phyloP scores from a whole-genome alignment of 2,113 vertebrate species.

The Regulus satrapa region DNA sequence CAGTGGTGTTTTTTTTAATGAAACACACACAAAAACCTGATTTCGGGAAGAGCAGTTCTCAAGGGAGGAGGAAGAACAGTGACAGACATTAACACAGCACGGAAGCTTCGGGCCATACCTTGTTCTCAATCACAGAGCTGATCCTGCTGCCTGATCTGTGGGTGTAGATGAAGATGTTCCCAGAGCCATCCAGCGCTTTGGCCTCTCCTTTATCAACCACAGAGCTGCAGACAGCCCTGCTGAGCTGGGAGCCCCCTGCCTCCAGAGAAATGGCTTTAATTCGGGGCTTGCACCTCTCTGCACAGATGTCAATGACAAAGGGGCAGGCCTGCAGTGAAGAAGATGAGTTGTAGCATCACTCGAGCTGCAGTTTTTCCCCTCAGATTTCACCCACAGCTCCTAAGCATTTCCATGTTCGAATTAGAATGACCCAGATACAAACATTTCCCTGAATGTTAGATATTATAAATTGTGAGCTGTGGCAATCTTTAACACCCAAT shows the following conservation, averaged over 20 bases:
- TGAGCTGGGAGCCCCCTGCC: slow-evolving; percentile 76
- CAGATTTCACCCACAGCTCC: background rate
- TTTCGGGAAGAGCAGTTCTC: background rate
- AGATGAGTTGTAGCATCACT: background rate
- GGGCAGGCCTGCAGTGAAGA: slow-evolving; percentile 82
- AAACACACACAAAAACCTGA: background rate
- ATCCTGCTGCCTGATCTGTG: slow-evolving; percentile 77
- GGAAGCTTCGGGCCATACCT: slow-evolving; percentile 69
- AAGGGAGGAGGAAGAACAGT: background rate
- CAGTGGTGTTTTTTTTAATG: accelerated
- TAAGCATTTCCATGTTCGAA: background rate
- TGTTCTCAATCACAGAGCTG: slow-evolving; percentile 86
- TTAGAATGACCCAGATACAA: background rate
- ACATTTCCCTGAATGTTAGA: background rate
- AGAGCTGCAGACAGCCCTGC: slow-evolving; percentile 81
- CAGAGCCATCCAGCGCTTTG: slow-evolving; percentile 76
- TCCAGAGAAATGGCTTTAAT: slow-evolving; percentile 78
- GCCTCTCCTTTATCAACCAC: slow-evolving; percentile 75
- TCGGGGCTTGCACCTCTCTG: slow-evolving; percentile 78
- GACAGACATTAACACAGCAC: background rate
- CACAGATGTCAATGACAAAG: slow-evolving; percentile 79
- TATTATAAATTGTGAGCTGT: background rate
- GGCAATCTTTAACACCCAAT: background rate
- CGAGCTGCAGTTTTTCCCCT: background rate
- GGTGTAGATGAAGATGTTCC: slow-evolving; percentile 78